Conservation (phyloP, 2,888 invertebrate species). For the Leptopterna dolabrata region DNA sequence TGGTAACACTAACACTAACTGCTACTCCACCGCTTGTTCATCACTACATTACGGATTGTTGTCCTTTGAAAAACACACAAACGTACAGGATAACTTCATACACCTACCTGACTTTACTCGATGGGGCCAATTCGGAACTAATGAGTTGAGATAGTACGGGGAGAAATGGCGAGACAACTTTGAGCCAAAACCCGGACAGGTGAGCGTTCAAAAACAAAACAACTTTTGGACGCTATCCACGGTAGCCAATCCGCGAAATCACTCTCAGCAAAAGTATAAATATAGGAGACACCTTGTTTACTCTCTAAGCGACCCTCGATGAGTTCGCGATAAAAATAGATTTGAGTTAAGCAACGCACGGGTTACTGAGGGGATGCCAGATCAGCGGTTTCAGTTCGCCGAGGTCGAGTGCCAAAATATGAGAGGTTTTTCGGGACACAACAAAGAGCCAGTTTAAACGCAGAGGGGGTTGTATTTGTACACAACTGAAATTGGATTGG, state of each 20-base stretch:
- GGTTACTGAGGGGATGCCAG: not conserved
- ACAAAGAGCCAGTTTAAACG: not conserved
- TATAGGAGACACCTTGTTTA: not conserved
- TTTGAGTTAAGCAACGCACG: not conserved
- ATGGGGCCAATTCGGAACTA: not conserved
- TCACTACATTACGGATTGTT: no score
- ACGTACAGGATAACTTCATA: no score
- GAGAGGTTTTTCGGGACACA: not conserved
- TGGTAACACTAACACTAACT: no score
- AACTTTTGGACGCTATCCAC: not conserved
- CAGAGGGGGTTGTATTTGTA: not conserved
- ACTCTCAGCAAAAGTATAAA: not conserved
- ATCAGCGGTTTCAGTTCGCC: not conserved
- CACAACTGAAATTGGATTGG: not conserved
- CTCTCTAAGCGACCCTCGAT: not conserved
- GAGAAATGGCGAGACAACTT: not conserved
- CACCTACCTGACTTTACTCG: no score
- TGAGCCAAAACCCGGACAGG: not conserved
- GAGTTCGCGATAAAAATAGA: slow-evolving; percentile 1
- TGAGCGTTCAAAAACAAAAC: not conserved
- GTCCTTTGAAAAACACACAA: no score
- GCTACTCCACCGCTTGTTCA: no score
- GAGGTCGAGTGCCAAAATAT: not conserved
- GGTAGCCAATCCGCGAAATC: not conserved
- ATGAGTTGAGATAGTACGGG: not conserved